Conservation (phyloP, 2,113 vertebrate genomes). For the Prunella fulvescens region DNA sequence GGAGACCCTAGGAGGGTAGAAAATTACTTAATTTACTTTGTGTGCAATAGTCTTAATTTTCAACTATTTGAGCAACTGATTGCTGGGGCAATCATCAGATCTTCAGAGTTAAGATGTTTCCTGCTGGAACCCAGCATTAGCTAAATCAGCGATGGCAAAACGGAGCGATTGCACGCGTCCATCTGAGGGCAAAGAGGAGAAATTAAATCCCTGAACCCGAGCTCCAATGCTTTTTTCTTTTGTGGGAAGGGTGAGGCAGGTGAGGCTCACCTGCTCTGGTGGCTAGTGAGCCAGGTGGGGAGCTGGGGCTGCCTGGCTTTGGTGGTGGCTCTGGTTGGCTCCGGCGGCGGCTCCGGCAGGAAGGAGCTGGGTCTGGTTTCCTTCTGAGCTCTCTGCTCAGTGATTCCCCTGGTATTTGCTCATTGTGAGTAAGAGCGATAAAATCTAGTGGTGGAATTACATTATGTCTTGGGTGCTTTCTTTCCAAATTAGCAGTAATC, state of each 20-base stretch:
- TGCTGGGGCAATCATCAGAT: conserved; percentile 59
- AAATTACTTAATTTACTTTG: conserved; percentile 60
- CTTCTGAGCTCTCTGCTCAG: not conserved
- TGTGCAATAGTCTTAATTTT: conserved; percentile 62
- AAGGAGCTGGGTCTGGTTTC: not conserved
- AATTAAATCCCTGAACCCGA: not conserved
- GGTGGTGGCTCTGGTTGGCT: not conserved
- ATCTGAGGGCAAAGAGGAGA: not conserved
- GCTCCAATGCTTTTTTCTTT: not conserved
- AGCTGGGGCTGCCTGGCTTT: not conserved
- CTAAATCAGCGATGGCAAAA: conserved; percentile 33
- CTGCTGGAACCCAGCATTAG: conserved; percentile 47
- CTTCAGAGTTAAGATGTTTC: conserved; percentile 63
- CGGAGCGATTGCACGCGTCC: not conserved
- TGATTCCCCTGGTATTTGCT: not conserved
- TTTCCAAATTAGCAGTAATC: not conserved
- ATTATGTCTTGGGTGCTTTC: not conserved
- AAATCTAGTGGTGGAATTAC: not conserved
- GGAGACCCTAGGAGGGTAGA: conserved; percentile 46
- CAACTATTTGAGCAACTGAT: conserved; percentile 54
- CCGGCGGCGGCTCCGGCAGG: fast-evolving
- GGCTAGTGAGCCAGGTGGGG: not conserved
- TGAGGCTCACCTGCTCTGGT: not conserved
- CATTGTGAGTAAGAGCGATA: not conserved
- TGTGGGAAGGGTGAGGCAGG: not conserved